Evolutionary conservation across 2,888 invertebrate species (phyloP).

Genomic region (Biston stratarius): DNA sequence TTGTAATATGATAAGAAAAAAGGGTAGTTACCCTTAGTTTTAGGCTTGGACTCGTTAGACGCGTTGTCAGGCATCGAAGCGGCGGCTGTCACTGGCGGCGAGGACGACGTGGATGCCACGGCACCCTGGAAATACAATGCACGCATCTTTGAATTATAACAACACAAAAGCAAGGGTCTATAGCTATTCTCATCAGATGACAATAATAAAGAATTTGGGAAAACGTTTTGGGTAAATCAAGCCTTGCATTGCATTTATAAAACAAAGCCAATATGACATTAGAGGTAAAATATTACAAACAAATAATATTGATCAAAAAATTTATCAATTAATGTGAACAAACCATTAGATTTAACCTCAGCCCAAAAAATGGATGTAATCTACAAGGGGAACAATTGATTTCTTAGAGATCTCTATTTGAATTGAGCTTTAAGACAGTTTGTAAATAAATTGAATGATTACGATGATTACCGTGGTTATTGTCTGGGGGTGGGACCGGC

Average conservation of each 20-base stretch:
- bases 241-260: too few relatives aligned
- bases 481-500: conserved; percentile 82
- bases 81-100: conserved; percentile 78
- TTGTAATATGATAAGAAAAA: neutral
- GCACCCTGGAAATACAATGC: conserved; percentile 68
- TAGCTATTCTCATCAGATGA: too few relatives aligned
- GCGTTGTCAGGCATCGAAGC: conserved; percentile 80
- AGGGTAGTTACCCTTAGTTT: conserved; percentile 71
- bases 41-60: conserved; percentile 76
- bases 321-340: neutral
- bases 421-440: conserved; percentile 14
- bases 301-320: neutral
- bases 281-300: neutral
- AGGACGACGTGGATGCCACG: conserved; percentile 81
- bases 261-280: too few relatives aligned
- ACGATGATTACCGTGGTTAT: conserved; percentile 77
- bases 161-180: neutral
- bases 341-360: neutral
- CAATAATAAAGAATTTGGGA: too few relatives aligned
- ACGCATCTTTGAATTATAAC: neutral
- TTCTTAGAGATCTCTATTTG: neutral
- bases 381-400: neutral
- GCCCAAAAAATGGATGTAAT: neutral
- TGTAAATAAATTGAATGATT: conserved; percentile 36
- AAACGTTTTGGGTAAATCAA: too few relatives aligned